Evolutionary conservation across 2,797 vertebrate species (phyloP).

Genomic region (Brachyalestes nurse): DNA sequence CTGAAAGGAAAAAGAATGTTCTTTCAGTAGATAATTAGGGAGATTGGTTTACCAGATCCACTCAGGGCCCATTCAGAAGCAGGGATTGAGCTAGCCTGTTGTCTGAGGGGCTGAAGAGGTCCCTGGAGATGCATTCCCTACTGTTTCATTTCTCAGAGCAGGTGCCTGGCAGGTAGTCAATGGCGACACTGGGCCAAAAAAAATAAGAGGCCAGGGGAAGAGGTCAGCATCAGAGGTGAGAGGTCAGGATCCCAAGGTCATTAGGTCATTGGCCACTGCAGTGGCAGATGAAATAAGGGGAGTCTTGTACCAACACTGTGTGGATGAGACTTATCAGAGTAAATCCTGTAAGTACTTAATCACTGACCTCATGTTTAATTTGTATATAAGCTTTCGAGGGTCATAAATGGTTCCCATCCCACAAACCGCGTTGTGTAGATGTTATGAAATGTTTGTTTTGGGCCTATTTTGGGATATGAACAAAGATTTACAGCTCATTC

Average conservation of each 20-base stretch:
- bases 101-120: slow-evolving; percentile 79
- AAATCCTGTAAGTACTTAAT: not conserved
- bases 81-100: slow-evolving; percentile 76
- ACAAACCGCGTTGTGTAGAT: not conserved
- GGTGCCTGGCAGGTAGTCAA: slow-evolving; percentile 98
- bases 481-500: not conserved
- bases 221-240: slow-evolving; percentile 77
- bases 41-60: slow-evolving; percentile 89
- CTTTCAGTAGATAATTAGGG: slow-evolving; percentile 92
- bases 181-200: slow-evolving; percentile 81
- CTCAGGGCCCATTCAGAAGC: slow-evolving; percentile 81
- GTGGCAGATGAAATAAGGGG: slow-evolving; percentile 84
- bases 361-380: slow-evolving; percentile 19
- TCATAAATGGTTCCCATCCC: not conserved
- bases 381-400: slow-evolving; percentile 1
- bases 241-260: slow-evolving; percentile 83
- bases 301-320: slow-evolving; percentile 50
- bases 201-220: slow-evolving; percentile 64
- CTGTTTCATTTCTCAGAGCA: slow-evolving; percentile 92
- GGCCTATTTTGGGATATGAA: not conserved
- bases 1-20: slow-evolving; percentile 81
- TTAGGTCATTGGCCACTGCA: slow-evolving; percentile 85
- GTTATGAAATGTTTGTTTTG: not conserved
- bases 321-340: slow-evolving; percentile 28
- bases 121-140: slow-evolving; percentile 86